Percentiles rank a stretch among this genome's conserved stretches.
These are phyloP conservation scores for Linhomoeus sp. DNA, from an alignment of 2,888 invertebrate genomes.

Conservation along the genomic window DNA sequence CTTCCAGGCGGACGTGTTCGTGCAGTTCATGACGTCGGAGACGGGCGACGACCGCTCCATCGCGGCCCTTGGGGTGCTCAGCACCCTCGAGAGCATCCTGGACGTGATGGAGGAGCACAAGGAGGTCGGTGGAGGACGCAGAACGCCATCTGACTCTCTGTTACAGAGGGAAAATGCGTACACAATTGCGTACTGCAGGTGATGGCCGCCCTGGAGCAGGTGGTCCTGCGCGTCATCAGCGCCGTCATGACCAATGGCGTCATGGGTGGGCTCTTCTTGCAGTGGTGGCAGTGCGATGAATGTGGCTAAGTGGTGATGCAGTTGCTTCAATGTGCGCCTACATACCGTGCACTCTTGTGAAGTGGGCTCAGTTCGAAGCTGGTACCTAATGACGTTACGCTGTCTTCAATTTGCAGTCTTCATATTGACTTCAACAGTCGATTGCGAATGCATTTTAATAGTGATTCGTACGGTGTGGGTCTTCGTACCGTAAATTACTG, in stretches of 20 bases:
- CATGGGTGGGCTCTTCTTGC: constrained; percentile 55
- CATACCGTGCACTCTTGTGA: too few species aligned
- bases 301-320: too few species aligned
- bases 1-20: constrained; percentile 20
- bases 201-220: constrained; percentile 67
- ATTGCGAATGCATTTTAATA: too few species aligned
- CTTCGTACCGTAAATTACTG: too few species aligned
- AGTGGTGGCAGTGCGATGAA: too few species aligned
- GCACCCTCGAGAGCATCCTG: constrained; percentile 81
- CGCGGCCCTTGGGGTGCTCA: constrained; percentile 83
- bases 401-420: neutral
- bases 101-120: constrained; percentile 52
- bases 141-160: too few species aligned
- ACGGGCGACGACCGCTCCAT: constrained; percentile 82
- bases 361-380: neutral
- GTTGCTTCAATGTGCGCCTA: too few species aligned
- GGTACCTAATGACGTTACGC: neutral
- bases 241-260: constrained; percentile 47
- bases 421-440: neutral
- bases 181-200: constrained; percentile 50
- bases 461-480: too few species aligned
- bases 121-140: constrained; percentile 21
- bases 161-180: too few species aligned
- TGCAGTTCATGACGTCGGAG: constrained; percentile 34
- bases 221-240: constrained; percentile 63